Percentiles rank a stretch among this genome's conserved stretches.
Conservation (phyloP, 2,888 invertebrate species). For the Leucozona laternaria region DNA sequence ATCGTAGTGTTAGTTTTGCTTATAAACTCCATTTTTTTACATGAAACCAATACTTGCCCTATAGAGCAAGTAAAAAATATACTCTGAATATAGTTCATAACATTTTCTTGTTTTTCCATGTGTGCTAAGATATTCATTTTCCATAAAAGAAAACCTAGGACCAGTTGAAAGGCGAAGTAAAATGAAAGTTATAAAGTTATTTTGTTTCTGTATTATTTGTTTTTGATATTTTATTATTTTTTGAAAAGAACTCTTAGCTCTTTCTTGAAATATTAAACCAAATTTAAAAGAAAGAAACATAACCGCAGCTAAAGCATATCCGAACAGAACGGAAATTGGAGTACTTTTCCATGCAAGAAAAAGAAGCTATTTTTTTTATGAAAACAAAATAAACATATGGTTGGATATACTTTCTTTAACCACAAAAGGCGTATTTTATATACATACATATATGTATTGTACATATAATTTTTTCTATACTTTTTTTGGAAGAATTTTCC, state of each 20-base stretch:
- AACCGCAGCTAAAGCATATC: constrained; percentile 27
- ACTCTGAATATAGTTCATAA: not conserved
- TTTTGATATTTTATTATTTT: constrained; percentile 20
- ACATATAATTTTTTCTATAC: not conserved
- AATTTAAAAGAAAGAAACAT: constrained; percentile 38
- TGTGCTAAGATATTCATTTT: constrained; percentile 5
- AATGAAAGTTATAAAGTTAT: constrained; percentile 57
- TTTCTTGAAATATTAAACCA: constrained; percentile 23
- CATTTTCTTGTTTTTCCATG: not conserved
- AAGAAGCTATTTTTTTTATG: constrained; percentile 11
- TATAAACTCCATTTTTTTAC: no score
- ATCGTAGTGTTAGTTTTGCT: no score
- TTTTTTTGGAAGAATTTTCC: not conserved
- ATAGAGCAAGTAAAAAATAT: not conserved
- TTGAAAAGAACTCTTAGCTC: not conserved
- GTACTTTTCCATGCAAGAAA: constrained; percentile 24
- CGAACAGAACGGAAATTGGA: constrained; percentile 17
- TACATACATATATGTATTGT: not conserved
- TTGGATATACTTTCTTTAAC: not conserved
- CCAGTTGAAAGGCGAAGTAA: not conserved
- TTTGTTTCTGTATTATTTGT: constrained; percentile 20
- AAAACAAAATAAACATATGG: constrained; percentile 31
- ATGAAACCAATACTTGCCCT: no score
- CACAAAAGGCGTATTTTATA: not conserved
- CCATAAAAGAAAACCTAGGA: not conserved